These are phyloP conservation scores for Coreius guichenoti DNA, from an alignment of 2,797 vertebrate species.

Conservation along the genomic window DNA sequence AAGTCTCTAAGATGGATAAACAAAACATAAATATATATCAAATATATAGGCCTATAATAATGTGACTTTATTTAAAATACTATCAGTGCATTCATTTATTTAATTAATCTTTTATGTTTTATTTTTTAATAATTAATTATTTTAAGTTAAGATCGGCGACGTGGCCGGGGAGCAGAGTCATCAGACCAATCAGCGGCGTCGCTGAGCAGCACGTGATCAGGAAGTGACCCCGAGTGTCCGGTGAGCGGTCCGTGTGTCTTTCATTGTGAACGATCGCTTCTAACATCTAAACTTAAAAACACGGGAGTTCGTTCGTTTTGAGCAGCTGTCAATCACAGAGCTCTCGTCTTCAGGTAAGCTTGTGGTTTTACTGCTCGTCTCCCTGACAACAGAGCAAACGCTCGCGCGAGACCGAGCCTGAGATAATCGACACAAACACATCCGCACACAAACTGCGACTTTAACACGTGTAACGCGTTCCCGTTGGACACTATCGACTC, in stretches of 20 bases:
- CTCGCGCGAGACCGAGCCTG: neutral
- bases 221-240: neutral
- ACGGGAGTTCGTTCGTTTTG: neutral
- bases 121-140: too few species aligned
- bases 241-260: too few species aligned
- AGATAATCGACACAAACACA: neutral
- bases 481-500: neutral
- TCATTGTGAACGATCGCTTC: neutral
- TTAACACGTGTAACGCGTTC: neutral
- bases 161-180: neutral
- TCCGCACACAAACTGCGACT: neutral
- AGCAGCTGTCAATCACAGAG: neutral
- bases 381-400: neutral
- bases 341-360: slow-evolving; percentile 4
- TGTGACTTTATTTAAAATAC: too few species aligned
- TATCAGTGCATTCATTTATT: too few species aligned
- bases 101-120: too few species aligned
- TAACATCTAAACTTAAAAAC: neutral
- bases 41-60: too few species aligned
- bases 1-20: too few species aligned
- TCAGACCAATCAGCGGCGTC: neutral
- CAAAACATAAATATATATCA: too few species aligned
- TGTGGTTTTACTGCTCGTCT: neutral
- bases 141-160: neutral
- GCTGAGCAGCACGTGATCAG: slow-evolving; percentile 6